phyloP scores from a whole-genome alignment of 2,113 vertebrate genomes.

The Daphoenositta chrysoptera region DNA sequence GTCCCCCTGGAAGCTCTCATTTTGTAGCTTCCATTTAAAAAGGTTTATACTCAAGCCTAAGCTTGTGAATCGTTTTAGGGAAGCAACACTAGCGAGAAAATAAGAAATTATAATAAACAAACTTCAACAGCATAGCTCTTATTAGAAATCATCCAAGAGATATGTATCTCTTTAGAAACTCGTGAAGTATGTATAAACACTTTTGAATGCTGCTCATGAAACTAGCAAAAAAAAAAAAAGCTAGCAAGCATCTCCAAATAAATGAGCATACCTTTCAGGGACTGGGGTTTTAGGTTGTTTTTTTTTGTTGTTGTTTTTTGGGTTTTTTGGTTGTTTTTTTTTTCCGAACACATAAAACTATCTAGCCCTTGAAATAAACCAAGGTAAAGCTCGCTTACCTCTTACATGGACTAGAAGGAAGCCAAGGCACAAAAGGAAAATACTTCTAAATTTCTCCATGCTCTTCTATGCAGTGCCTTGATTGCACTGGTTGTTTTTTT shows the following conservation, averaged over 20 bases:
- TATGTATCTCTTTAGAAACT: not conserved
- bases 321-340: not conserved
- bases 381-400: constrained; percentile 39
- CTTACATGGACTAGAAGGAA: constrained; percentile 18
- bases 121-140: not conserved
- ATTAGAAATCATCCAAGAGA: not conserved
- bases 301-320: not conserved
- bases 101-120: not conserved
- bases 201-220: not conserved
- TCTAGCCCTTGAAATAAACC: not conserved
- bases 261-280: not conserved
- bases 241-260: not conserved
- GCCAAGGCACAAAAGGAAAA: constrained; percentile 20
- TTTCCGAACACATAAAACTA: too few species aligned
- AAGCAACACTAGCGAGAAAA: not conserved
- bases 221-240: not conserved
- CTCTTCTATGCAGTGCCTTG: not conserved
- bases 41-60: not conserved
- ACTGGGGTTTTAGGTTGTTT: not conserved
- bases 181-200: not conserved
- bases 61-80: not conserved
- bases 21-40: not conserved
- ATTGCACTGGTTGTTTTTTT: not conserved
- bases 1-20: not conserved
- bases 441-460: constrained; percentile 30